Base-by-base conservation (phyloP, 2,888 invertebrate genomes). In the Trachelus tabidus region DNA sequence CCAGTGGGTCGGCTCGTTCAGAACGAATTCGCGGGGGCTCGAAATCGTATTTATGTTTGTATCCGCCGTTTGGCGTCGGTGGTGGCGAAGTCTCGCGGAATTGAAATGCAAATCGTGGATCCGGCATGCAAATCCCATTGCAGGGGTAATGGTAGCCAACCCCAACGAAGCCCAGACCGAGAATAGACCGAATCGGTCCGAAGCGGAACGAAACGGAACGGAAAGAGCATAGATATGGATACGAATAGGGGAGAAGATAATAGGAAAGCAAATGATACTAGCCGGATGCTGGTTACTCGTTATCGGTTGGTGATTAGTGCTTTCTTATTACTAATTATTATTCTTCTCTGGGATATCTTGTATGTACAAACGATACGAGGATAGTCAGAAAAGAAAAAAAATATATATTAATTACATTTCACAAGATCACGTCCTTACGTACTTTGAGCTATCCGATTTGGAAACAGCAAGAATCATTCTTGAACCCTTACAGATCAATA, bases 71-170 rank as follows among this genome's bases (percentile, higher is more conserved):
- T 90, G 90, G 89, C 90, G 89, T 78, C 73, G 83, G 82, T 81
- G 81, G 87, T 84, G 84, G 86, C 86, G 87, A 87, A 88, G 87
- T 87, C 88, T 87, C 86, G 88, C 83, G 88, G 88, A 91, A 91
- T 91, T 91, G 91, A 91, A 91, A 91, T 91, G 91, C 91, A 91
- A 91, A 91, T 91, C 88, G 87, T 84, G 87, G 88, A 90, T 91
- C 88, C 89, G 87, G 87, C 89, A 91, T 91, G 91, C 91, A 91
- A 91, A 91, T 91, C 89, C 89, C 89, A 87, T 88, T 88, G 89
- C 90, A 89, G 87, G 88, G 87, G 87, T 89, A 89, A 89, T 89
- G 89, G 82, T 86, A 84, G 83, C 84, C 84, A 83, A 81, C 83
- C 83, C 81, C 83, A 85, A 85, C 86, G 83, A 82, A 77, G 78